These are phyloP conservation scores for Palythoa grandiflora DNA, from an alignment of 92 coral and sea anemone species.

Conservation along the genomic window DNA sequence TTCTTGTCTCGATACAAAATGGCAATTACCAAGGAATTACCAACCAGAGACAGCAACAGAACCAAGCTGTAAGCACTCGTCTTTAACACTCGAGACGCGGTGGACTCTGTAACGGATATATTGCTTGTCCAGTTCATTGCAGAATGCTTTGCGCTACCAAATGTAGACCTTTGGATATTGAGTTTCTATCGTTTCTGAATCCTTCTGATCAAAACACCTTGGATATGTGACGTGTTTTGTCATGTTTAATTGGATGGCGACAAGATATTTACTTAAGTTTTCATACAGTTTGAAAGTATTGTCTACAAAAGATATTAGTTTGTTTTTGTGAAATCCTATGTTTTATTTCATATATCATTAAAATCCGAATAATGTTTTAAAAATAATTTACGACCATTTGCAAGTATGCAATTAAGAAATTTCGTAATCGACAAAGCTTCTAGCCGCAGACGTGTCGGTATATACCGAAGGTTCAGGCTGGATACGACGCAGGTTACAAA, in stretches of 20 bases:
- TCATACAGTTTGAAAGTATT: background rate
- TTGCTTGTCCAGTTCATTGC: constrained; percentile 19
- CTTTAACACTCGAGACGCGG: background rate
- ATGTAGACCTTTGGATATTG: background rate
- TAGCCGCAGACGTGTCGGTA: too few species aligned
- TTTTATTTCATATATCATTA: background rate
- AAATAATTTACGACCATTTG: too few species aligned
- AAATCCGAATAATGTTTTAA: too few species aligned
- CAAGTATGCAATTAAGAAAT: too few species aligned
- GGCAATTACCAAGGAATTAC: constrained; percentile 57
- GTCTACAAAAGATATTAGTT: background rate
- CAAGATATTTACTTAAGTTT: background rate
- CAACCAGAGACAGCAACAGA: constrained; percentile 53
- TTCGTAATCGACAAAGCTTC: too few species aligned
- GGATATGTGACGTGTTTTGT: background rate
- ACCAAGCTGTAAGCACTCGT: constrained; percentile 54
- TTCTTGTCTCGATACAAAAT: constrained; percentile 51
- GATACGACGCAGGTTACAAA: too few species aligned
- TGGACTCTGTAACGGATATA: background rate
- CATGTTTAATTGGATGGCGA: background rate
- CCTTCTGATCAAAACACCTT: background rate
- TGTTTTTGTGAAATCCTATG: background rate
- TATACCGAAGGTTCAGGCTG: too few species aligned
- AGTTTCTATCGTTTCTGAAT: too few species aligned
- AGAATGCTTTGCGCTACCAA: background rate